Evolutionary conservation across 2,797 vertebrate species (phyloP), one percentile per base, ranked within the genome.

Genomic region (Cuculus canorus): DNA sequence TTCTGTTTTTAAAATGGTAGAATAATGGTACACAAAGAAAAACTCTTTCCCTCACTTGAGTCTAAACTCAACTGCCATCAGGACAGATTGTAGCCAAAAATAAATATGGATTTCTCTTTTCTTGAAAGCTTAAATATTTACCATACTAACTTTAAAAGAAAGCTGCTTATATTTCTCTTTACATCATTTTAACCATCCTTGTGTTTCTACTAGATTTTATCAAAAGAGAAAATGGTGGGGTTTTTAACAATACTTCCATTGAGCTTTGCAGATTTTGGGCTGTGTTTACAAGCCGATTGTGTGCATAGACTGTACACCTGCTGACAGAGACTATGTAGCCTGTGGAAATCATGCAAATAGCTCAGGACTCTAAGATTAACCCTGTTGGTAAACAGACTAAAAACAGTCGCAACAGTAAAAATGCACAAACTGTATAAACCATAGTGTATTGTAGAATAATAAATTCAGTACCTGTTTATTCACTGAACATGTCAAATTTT

Each of bases 91-190:
- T 32, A 84, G n/a, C 52, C 35, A 90, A 94, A 91, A 91, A 88
- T 86, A 95, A 86, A 60, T 15, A 54, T 3, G 3, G 45, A 54
- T 71, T 79, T 90, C 7, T 88, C n/a, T 78, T 86, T 86, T 60
- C 43, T 77, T 79, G 73, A 93, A 90, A 90, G 10, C 32, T 53
- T 86, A 92, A 79, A 41, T 80, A 79, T 95, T 92, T 88, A 80
- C 35, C 14, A 35, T 32, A 53, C n/a, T 69, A 66, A 37, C 47
- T 77, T 88, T 70, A 82, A 90, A 90, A 78, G 17, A 80, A 84
- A 90, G 32, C 11, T 88, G 13, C 15, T 73, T 86, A 73, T 86
- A 82, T 9, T 1, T 76, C 21, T 91, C 47, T 82, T 22, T 70
- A 33, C 70, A 28, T 77, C 47, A 30, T 15, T 27, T 70, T 86